Evolutionary conservation across 1,140 invertebrate species (phyloP).

Genomic region (Euwallacea fornicatus): DNA sequence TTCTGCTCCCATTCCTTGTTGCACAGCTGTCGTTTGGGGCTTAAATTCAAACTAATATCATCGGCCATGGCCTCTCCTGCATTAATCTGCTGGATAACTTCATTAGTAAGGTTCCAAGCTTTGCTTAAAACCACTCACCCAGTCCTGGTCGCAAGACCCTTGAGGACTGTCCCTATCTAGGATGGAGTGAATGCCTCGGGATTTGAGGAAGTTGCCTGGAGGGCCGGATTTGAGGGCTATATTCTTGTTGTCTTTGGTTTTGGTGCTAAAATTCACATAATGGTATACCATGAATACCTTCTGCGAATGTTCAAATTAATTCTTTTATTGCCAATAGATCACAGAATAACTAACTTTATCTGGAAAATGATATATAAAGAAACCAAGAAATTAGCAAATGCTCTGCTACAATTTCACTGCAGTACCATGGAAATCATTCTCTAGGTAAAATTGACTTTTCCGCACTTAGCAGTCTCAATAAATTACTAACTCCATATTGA

Average conservation of each 20-base stretch:
- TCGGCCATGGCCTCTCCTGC: constrained; percentile 69
- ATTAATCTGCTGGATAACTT: constrained; percentile 55
- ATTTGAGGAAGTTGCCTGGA: constrained; percentile 2
- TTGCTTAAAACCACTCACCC: constrained; percentile 18
- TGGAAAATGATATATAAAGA: too few relatives aligned
- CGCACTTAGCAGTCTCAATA: neutral
- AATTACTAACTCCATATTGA: constrained; percentile 37
- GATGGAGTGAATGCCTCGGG: neutral
- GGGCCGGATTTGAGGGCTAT: neutral
- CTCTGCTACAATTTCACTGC: too few relatives aligned
- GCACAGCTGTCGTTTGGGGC: constrained; percentile 51
- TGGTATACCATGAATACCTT: too few relatives aligned
- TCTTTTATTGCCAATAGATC: too few relatives aligned
- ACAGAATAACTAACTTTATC: too few relatives aligned
- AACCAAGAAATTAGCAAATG: too few relatives aligned
- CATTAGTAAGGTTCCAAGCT: neutral
- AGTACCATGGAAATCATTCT: too few relatives aligned
- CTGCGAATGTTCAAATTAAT: too few relatives aligned
- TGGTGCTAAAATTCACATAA: too few relatives aligned
- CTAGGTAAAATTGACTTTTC: too few relatives aligned
- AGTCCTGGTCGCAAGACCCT: constrained; percentile 55
- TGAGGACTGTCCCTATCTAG: constrained; percentile 47
- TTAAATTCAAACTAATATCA: constrained; percentile 60
- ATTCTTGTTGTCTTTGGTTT: constrained; percentile 4
- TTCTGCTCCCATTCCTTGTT: constrained; percentile 55